These are phyloP conservation scores for Poecile montanus DNA, from an alignment of 2,797 vertebrate species.

Conservation along the genomic window DNA sequence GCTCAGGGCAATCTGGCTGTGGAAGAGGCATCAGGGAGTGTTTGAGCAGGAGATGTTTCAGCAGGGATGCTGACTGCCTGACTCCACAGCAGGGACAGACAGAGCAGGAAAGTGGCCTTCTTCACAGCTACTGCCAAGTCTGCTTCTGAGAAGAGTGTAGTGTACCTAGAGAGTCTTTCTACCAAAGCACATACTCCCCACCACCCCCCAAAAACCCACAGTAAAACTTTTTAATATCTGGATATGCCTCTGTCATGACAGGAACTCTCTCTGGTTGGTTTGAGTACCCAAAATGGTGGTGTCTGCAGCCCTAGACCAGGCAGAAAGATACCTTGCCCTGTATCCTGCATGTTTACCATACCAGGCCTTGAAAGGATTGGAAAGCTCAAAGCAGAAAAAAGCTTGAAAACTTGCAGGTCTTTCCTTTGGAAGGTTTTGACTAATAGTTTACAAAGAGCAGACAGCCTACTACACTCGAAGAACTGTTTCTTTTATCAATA, in stretches of 20 bases:
- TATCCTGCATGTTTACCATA: neutral
- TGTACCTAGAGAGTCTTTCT: neutral
- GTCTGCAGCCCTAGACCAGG: neutral
- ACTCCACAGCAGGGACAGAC: accelerated
- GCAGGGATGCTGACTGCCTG: neutral
- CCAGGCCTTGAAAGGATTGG: slow-evolving; percentile 1
- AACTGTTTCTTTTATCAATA: slow-evolving; percentile 23
- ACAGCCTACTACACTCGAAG: neutral
- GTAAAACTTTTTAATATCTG: neutral
- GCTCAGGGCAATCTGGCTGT: neutral
- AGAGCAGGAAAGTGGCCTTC: neutral
- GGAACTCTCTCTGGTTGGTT: neutral
- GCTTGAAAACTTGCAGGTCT: slow-evolving; percentile 51
- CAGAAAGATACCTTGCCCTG: neutral
- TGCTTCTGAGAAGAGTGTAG: neutral
- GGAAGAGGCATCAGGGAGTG: neutral
- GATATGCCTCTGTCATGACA: neutral
- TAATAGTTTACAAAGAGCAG: slow-evolving; percentile 43
- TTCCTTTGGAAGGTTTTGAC: slow-evolving; percentile 18
- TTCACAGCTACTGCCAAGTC: neutral
- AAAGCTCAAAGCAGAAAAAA: slow-evolving; percentile 9
- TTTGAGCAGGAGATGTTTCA: accelerated
- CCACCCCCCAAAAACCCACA: neutral
- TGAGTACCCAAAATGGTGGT: neutral
- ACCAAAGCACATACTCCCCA: neutral